Base-by-base conservation (phyloP, 2,797 vertebrate genomes). In the Eleutherodactylus coqui region DNA sequence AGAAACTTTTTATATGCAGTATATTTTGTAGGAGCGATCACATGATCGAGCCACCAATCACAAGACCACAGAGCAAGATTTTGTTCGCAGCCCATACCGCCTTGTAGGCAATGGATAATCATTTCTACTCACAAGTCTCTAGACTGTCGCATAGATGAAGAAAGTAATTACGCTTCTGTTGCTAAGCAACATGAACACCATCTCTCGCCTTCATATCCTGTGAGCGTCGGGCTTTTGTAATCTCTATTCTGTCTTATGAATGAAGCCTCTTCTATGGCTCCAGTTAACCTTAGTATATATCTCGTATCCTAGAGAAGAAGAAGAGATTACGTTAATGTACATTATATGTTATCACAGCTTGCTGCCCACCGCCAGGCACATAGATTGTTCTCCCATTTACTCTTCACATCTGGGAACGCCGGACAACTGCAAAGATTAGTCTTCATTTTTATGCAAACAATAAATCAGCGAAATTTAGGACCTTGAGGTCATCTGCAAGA, bases 131-230 rank as follows among this genome's bases (percentile, higher is more conserved):
- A 16, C 41, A 75, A 77, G 75, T 77, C 75, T 77, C 32, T 53
- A 53, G 75, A 51, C 36, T 24, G 32, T n/a, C 9, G 32, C 10
- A 55, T 27, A 69, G 47, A 82, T 73, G 34, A 70, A 38, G 32
- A 13, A 72, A 29, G 36, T 21, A 55, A 55, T 72, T 72, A 73
- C 73, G 64, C 49, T n/a, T 43, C n/a, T 60, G 81, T 83, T 83
- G 49, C 81, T 73, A 73, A 73, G 81, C 49, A 73, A 83, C 81
- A 43, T 10, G 41, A 53, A 21, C 34, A 70, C 36, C 14, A 21
- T 72, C 49, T 4, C 24, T 55, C 1, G 80, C 36, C 69, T 55
- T 47, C 47, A 43, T 73, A 55, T 82, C 80, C 67, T 55, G 49
- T 32, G n/a, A n/a, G 49, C 4, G 21, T 73, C 45, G 38, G 70